A percentile compares a stretch with the other conserved stretches of the same genome.
phyloP scores from a whole-genome alignment of 2,113 vertebrate genomes.

The Xiphophorus couchianus region DNA sequence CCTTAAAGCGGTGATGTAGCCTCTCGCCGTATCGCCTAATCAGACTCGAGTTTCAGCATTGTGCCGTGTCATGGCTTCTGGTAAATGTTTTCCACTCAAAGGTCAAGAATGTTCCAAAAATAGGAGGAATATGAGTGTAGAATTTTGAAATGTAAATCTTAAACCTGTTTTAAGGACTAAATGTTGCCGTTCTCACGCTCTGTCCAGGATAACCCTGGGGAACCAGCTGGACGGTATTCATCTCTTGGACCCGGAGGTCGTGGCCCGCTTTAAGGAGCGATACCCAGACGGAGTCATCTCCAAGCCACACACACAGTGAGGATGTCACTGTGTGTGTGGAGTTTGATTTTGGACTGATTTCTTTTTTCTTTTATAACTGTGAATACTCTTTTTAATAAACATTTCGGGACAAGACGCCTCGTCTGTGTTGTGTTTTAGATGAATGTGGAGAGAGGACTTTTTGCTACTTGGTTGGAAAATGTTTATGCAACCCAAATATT shows the following conservation, averaged over 20 bases:
- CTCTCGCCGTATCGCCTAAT: too few relatives aligned
- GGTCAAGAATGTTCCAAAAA: too few relatives aligned
- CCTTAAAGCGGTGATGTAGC: too few relatives aligned
- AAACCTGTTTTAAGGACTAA: neutral
- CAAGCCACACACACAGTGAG: constrained; percentile 85
- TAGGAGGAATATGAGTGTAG: neutral
- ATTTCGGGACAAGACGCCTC: constrained; percentile 1
- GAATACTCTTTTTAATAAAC: constrained; percentile 44
- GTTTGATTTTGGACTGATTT: constrained; percentile 36
- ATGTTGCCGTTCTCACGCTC: neutral
- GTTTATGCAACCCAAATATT: neutral
- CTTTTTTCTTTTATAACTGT: constrained; percentile 33
- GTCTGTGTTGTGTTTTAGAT: constrained; percentile 8
- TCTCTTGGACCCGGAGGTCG: constrained; percentile 90
- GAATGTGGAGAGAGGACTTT: constrained; percentile 18
- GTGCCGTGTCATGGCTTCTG: too few relatives aligned
- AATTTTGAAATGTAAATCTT: neutral
- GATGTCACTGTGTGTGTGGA: neutral
- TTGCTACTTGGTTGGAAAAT: neutral
- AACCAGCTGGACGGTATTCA: constrained; percentile 94
- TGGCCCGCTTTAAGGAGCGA: constrained; percentile 88
- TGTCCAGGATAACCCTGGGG: constrained; percentile 88
- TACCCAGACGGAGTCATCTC: constrained; percentile 93
- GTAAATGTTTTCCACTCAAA: too few relatives aligned
- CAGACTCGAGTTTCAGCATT: too few relatives aligned